phyloP scores from a whole-genome alignment of 2,888 invertebrate species.

The Dynastes maya region DNA sequence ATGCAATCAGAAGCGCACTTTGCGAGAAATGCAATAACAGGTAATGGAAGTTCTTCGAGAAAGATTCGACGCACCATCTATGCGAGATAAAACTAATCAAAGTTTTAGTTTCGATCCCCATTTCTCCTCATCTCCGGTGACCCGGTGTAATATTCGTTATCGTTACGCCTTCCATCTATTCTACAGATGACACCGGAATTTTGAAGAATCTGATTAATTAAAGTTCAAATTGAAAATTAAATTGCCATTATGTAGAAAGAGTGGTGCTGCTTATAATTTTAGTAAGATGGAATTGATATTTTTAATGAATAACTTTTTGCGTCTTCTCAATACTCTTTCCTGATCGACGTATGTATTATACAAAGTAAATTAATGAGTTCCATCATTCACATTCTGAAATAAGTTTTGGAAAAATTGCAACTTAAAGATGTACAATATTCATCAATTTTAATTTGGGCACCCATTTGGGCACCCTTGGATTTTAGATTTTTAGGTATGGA shows the following conservation, averaged over 20 bases:
- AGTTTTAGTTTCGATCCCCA: conserved; percentile 12
- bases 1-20: conserved; percentile 9
- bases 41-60: conserved; percentile 14
- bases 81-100: conserved; percentile 27
- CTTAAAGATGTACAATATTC: too few relatives aligned
- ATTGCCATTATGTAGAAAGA: neutral
- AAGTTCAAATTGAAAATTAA: conserved; percentile 10
- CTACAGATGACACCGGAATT: conserved; percentile 4
- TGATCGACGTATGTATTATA: too few relatives aligned
- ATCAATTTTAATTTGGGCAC: too few relatives aligned
- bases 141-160: conserved; percentile 10
- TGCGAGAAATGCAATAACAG: conserved; percentile 32
- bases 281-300: neutral
- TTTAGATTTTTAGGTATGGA: too few relatives aligned
- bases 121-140: neutral
- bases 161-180: neutral
- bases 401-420: too few relatives aligned
- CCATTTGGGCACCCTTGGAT: too few relatives aligned
- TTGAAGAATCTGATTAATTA: conserved; percentile 27
- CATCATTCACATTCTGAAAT: too few relatives aligned
- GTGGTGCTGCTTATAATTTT: neutral
- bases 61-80: conserved; percentile 17
- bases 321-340: too few relatives aligned
- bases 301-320: too few relatives aligned
- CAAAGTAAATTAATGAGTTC: too few relatives aligned